Base-by-base conservation (phyloP, 2,113 vertebrate species). In the Pluvianellus socialis region DNA sequence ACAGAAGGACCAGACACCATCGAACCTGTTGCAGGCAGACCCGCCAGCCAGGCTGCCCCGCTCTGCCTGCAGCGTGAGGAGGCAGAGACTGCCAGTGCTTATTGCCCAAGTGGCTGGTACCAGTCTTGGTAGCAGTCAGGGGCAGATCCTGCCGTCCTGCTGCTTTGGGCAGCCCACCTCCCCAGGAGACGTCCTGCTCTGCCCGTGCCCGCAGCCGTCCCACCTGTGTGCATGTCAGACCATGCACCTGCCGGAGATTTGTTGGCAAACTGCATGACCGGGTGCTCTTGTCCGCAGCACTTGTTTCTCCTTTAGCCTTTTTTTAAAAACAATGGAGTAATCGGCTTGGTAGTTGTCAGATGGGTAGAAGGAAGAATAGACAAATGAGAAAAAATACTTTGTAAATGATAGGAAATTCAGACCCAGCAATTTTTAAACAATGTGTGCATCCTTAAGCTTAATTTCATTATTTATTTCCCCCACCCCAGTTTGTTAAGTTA, bases 401-500 rank as follows among this genome's bases (percentile, higher is more conserved):
- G 13, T 62, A 56, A 20, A 3, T 20, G 4, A 79, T 18, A 92
- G 28, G 53, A 94, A 79, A 70, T 66, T 76, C 42, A 86, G 47
- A 79, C 27, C 19, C 40, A 66, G 35, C 26, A 58, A 59, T 72
- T 93, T 91, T 68, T 44, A 80, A 83, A 68, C 20, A 42, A 56
- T 38, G 68, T 71, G 3, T 73, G 49, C 42, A 66, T 47, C 45
- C n/a, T 65, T 84, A 86, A 89, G 86, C 65, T 74, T 91, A 74
- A 90, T 96, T 85, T 82, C 86, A 95, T 85, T 96, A 44, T 74
- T 95, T 92, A 65, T 92, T 63, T 27, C 55, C 15, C 19, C 16
- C 12, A 12, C 9, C 23, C 16, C 80, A 55, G 61, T 91, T 97
- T 95, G 90, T 88, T 65, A 74, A 89, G 16, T 81, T 91, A 83